phyloP scores from a whole-genome alignment of 2,113 vertebrate genomes.

The Paraplagusia blochii region DNA sequence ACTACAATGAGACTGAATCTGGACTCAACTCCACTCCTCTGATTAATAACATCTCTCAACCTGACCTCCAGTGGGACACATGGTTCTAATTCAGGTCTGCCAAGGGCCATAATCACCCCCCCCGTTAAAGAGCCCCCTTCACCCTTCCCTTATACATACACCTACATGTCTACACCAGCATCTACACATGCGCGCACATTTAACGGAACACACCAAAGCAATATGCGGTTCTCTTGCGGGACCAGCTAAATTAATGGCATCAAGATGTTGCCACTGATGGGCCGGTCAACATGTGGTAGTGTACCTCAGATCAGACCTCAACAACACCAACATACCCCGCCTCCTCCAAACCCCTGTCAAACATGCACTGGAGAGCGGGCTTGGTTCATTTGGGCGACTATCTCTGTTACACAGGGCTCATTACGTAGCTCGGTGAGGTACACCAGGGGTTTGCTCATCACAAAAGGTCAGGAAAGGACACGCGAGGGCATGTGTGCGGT shows the following conservation, averaged over 20 bases:
- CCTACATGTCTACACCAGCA: conserved; percentile 9
- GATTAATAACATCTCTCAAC: conserved; percentile 91
- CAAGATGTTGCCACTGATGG: conserved; percentile 86
- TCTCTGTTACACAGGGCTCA: conserved; percentile 72
- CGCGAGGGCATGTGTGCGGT: conserved; percentile 39
- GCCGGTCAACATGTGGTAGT: conserved; percentile 72
- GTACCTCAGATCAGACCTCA: conserved; percentile 54
- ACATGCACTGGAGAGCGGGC: conserved; percentile 68
- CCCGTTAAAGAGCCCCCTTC: conserved; percentile 78
- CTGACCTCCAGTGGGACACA: conserved; percentile 95
- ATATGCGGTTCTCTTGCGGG: conserved; percentile 86
- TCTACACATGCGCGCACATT: conserved; percentile 33
- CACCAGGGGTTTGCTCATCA: conserved; percentile 68
- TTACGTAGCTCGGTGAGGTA: conserved; percentile 74
- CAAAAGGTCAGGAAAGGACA: conserved; percentile 69
- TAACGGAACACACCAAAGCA: conserved; percentile 82
- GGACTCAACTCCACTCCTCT: conserved; percentile 82
- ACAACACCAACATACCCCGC: conserved; percentile 25
- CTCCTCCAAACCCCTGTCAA: conserved; percentile 67
- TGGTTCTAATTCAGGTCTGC: conserved; percentile 96
- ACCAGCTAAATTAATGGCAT: conserved; percentile 93
- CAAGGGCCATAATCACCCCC: conserved; percentile 90
- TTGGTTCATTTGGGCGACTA: conserved; percentile 63
- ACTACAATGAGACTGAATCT: conserved; percentile 55
- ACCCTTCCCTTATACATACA: conserved; percentile 37